Evolutionary conservation across 1,140 invertebrate species (phyloP).

Genomic region (Plodia interpunctella): DNA sequence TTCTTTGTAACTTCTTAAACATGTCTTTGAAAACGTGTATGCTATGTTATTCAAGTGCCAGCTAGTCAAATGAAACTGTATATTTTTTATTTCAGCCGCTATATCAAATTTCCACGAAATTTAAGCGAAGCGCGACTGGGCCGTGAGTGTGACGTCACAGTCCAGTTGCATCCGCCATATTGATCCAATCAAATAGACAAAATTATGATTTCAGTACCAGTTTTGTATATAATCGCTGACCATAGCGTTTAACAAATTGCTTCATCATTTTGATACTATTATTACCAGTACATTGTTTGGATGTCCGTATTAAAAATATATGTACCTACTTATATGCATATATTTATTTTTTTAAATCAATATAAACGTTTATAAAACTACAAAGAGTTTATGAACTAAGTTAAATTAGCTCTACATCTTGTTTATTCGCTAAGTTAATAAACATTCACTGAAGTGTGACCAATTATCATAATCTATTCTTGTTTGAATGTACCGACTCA

Average conservation of each 20-base stretch:
- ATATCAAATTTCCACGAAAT: conserved; percentile 40
- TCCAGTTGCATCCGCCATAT: conserved; percentile 51
- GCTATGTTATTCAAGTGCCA: too few relatives aligned
- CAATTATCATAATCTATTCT: conserved; percentile 11
- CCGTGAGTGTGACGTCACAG: conserved; percentile 32
- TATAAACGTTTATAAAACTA: background rate
- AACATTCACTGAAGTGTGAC: conserved; percentile 9
- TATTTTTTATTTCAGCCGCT: background rate
- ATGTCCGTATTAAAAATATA: too few relatives aligned
- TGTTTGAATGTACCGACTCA: background rate
- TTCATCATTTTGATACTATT: background rate
- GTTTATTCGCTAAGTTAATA: conserved; percentile 5
- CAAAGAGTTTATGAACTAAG: background rate
- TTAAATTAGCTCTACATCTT: background rate
- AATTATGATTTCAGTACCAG: background rate
- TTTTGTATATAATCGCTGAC: too few relatives aligned
- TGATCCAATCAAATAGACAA: conserved; percentile 13
- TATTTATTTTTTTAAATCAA: too few relatives aligned
- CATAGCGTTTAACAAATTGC: background rate
- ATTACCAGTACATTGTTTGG: too few relatives aligned
- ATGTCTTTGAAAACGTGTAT: background rate
- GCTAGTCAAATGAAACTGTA: background rate
- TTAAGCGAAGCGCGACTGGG: conserved; percentile 12
- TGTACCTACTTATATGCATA: too few relatives aligned
- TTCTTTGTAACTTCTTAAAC: too few relatives aligned